phyloP scores from a whole-genome alignment of 1,140 invertebrate genomes.

The Nebria ingens region DNA sequence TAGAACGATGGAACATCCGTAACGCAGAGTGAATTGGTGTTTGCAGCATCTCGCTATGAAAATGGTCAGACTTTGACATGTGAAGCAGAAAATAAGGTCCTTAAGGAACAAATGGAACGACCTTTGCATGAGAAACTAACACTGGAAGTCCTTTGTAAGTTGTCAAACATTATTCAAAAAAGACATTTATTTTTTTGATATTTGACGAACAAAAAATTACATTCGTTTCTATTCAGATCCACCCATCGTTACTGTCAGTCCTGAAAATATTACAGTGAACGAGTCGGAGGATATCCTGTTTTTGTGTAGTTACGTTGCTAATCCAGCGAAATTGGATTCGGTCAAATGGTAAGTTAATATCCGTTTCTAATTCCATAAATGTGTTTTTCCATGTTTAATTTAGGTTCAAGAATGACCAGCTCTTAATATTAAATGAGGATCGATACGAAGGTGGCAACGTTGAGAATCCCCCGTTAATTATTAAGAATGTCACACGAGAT shows the following conservation, averaged over 20 bases:
- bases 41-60: slow-evolving; percentile 69
- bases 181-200: slow-evolving; percentile 6
- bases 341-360: slow-evolving; percentile 60
- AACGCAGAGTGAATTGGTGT: slow-evolving; percentile 63
- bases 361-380: neutral
- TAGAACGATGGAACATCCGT: slow-evolving; percentile 66
- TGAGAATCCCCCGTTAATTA: slow-evolving; percentile 60
- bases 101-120: slow-evolving; percentile 54
- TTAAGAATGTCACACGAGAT: slow-evolving; percentile 60
- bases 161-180: neutral
- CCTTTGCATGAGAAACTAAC: slow-evolving; percentile 55
- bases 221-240: slow-evolving; percentile 52
- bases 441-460: slow-evolving; percentile 65
- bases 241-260: slow-evolving; percentile 61
- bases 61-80: slow-evolving; percentile 70
- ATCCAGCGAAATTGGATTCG: slow-evolving; percentile 61
- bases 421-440: slow-evolving; percentile 50
- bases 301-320: slow-evolving; percentile 70
- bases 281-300: slow-evolving; percentile 64
- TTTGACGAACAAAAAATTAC: neutral
- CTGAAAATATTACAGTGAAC: slow-evolving; percentile 64
- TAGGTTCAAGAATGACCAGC: slow-evolving; percentile 64
- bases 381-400: slow-evolving; percentile 10
- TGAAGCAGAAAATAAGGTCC: slow-evolving; percentile 70
- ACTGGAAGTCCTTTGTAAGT: slow-evolving; percentile 78